Evolutionary conservation across 1,140 invertebrate species (phyloP).

Genomic region (Asobara japonica): DNA sequence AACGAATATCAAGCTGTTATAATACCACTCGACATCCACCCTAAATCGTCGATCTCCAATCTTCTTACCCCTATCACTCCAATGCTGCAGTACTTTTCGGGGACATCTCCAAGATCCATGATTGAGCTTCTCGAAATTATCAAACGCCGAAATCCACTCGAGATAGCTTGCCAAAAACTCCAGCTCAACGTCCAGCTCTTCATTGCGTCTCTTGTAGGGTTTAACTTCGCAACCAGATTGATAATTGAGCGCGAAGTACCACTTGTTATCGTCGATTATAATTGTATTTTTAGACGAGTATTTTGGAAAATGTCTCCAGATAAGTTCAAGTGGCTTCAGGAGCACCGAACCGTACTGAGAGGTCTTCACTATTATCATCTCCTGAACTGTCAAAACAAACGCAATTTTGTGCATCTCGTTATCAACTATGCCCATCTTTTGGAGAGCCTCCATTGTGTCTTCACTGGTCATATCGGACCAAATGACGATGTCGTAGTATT

Average conservation of each 20-base stretch:
- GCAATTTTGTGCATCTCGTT: neutral
- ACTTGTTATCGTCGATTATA: neutral
- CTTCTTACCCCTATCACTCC: neutral
- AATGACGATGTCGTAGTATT: neutral
- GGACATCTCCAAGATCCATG: neutral
- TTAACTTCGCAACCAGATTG: neutral
- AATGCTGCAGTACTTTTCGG: neutral
- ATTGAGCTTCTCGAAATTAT: neutral
- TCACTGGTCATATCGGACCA: neutral
- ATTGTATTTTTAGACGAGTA: neutral
- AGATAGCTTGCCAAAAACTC: neutral
- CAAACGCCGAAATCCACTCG: neutral
- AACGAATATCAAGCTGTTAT: neutral
- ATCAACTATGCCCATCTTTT: neutral
- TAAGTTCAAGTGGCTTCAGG: neutral
- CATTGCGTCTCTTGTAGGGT: neutral
- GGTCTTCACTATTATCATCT: neutral
- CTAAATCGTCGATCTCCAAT: neutral
- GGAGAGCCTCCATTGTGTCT: neutral
- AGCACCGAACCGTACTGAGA: neutral
- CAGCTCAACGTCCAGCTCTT: neutral
- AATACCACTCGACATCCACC: neutral
- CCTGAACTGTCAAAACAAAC: neutral
- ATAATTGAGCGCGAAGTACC: neutral
- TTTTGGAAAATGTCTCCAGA: neutral